A percentile compares a stretch with the other conserved stretches of the same genome.
Evolutionary conservation across 2,797 vertebrate species (phyloP).

Genomic region (Melanotaenia maccullochi): DNA sequence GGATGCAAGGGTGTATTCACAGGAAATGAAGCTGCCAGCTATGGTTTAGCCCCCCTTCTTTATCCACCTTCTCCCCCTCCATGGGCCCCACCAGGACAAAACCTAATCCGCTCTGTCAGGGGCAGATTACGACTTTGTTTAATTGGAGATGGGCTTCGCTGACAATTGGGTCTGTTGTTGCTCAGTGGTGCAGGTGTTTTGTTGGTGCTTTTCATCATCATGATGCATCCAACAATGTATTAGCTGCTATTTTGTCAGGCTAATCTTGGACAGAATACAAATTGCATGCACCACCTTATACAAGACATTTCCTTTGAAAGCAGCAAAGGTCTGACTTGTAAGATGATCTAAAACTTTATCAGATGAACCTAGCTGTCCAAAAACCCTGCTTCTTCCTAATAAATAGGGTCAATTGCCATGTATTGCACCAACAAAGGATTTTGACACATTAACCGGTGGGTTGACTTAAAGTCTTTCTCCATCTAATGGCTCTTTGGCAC

Average conservation of each 20-base stretch:
- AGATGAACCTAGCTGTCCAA: background rate
- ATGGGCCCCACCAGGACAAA: slow-evolving; percentile 78
- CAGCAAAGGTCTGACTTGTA: background rate
- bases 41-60: slow-evolving; percentile 64
- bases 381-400: slow-evolving; percentile 52
- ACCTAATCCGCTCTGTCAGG: slow-evolving; percentile 87
- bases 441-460: slow-evolving; percentile 75
- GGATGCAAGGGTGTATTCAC: slow-evolving; percentile 79
- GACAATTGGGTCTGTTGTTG: slow-evolving; percentile 57
- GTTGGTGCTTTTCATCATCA: slow-evolving; percentile 29
- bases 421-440: slow-evolving; percentile 48
- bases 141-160: slow-evolving; percentile 79
- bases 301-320: background rate
- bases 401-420: slow-evolving; percentile 64
- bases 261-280: background rate
- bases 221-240: slow-evolving; percentile 6
- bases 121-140: slow-evolving; percentile 86
- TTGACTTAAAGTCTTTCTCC: slow-evolving; percentile 76
- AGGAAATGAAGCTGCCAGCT: slow-evolving; percentile 89
- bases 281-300: background rate
- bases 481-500: slow-evolving; percentile 83
- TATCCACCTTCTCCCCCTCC: slow-evolving; percentile 12
- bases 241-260: background rate
- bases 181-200: slow-evolving; percentile 61
- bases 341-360: background rate